Base-by-base conservation (phyloP, 2,797 vertebrate genomes). In the Notolepis coatsorum region DNA sequence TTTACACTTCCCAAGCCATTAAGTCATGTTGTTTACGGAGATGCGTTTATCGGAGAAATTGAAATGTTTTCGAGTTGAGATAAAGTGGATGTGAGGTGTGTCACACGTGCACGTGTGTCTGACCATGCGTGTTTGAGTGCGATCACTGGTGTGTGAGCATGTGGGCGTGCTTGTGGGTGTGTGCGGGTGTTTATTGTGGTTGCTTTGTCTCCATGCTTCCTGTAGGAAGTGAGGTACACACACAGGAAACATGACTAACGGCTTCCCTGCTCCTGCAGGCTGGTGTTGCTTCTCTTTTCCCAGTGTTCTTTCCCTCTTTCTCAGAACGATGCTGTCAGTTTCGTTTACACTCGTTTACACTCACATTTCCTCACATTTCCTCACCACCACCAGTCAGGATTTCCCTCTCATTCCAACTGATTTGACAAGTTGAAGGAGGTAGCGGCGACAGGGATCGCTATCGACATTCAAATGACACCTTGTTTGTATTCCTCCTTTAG, bases 161-260 rank as follows among this genome's bases (percentile, higher is more conserved):
- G 10, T 20, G 24, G 8, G 5, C 30, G 57, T 49, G 46, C 20
- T 27, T 42, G 23, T 13, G 24, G 7, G 35, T 51, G 23, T 28
- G 50, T 31, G 7, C 13, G 37, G 13, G 15, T 61, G 15, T 5
- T 50, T 67, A 71, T 47, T 56, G 9, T 20, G 7, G 13, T 12
- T n/a, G 61, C 60, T 72, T 75, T 69, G 49, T 59, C 9, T 66
- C 30, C 25, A 0, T 43, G 60, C 73, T 88, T 89, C 79, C 78
- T 65, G 10, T 17, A 72, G 84, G 81, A 89, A 81, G 58, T 59
- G 41, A 73, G 18, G 24, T 66, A 52, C 9, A 57, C 38, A 30
- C 41, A 70, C 70, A 85, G 85, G 79, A 87, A 82, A 61, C 21
- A 13, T 79, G 80, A 87, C 67, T 17, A 77, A 78, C 24, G 0